Conservation (phyloP, 2,113 vertebrate genomes). For the Sardina pilchardus region DNA sequence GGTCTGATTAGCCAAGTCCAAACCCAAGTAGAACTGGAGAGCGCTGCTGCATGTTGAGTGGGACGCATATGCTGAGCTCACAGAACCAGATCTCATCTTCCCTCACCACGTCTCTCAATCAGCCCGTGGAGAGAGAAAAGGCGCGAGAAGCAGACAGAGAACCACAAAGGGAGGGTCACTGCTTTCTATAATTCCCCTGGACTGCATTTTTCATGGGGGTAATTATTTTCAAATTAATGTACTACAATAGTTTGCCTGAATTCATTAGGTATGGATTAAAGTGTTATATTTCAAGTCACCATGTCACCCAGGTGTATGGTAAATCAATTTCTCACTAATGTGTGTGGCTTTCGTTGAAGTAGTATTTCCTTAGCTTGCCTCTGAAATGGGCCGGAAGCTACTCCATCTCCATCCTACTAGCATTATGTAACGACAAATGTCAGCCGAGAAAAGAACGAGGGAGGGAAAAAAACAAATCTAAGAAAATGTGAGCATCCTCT, state of each 20-base stretch:
- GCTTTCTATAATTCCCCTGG: background rate
- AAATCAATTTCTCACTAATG: slow-evolving; percentile 5
- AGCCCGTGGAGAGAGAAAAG: slow-evolving; percentile 14
- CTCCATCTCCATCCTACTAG: background rate
- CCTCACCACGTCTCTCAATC: background rate
- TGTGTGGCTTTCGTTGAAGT: background rate
- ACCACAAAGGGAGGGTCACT: background rate
- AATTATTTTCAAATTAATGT: background rate
- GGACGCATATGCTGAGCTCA: background rate
- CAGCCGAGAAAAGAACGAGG: background rate
- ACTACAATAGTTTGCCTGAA: background rate
- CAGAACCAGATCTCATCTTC: slow-evolving; percentile 15
- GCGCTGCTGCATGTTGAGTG: background rate
- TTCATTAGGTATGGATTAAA: slow-evolving; percentile 6
- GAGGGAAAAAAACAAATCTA: background rate
- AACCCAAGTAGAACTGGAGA: background rate
- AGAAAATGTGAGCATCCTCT: slow-evolving; percentile 4
- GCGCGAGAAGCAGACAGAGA: slow-evolving; percentile 6
- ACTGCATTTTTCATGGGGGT: background rate
- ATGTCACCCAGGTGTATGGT: background rate
- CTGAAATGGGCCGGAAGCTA: background rate
- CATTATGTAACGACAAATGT: background rate
- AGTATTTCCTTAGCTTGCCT: background rate
- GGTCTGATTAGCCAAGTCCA: slow-evolving; percentile 29
- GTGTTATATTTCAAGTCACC: background rate